Conservation (phyloP, 2,888 invertebrate species). For the Eremobia ochroleuca region DNA sequence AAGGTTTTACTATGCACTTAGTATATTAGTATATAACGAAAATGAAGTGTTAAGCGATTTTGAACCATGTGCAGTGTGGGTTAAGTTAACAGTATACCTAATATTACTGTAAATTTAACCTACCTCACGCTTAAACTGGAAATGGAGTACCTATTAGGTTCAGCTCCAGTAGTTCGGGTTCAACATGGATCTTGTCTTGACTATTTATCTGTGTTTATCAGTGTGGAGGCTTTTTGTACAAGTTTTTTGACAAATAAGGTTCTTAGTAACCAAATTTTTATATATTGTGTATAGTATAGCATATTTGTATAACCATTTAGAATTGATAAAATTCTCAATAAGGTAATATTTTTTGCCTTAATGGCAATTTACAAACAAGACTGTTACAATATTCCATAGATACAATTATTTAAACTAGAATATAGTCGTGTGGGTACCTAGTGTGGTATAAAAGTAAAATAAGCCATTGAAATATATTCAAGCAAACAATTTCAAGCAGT, state of each 20-base stretch:
- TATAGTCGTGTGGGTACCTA: not conserved
- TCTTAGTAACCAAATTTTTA: not conserved
- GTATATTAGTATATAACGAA: not conserved
- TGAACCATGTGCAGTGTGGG: not conserved
- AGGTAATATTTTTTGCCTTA: not conserved
- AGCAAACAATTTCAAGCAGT: too few relatives aligned
- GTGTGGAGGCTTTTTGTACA: too few relatives aligned
- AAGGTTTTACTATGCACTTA: not conserved
- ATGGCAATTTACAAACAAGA: not conserved
- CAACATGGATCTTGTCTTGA: not conserved
- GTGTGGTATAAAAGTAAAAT: too few relatives aligned
- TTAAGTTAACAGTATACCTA: not conserved
- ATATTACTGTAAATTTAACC: not conserved
- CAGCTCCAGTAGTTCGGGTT: not conserved
- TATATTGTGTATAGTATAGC: too few relatives aligned
- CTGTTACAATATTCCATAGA: not conserved
- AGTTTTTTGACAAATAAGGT: not conserved
- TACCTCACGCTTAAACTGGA: not conserved
- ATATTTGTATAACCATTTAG: not conserved
- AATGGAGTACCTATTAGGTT: not conserved
- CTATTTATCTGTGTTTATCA: not conserved
- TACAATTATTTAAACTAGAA: not conserved
- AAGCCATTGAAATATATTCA: too few relatives aligned
- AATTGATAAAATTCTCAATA: not conserved
- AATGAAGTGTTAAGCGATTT: not conserved